Conservation (phyloP, 2,797 vertebrate species). For the Siniperca obscura region DNA sequence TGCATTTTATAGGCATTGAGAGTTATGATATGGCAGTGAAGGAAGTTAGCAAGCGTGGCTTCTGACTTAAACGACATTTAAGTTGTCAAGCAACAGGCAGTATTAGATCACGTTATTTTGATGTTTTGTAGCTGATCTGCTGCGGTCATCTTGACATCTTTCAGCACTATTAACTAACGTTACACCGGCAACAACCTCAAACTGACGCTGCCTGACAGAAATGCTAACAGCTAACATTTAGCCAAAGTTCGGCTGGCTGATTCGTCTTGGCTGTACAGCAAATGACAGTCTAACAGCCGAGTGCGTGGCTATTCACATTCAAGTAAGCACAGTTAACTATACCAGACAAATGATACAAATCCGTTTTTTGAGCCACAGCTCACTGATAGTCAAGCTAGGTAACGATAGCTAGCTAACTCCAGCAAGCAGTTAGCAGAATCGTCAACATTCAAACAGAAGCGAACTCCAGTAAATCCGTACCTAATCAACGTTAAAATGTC, state of each 20-base stretch:
- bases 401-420: conserved; percentile 59
- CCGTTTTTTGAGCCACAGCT: background rate
- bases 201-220: background rate
- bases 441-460: conserved; percentile 45
- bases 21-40: background rate
- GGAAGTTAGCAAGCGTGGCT: conserved; percentile 26
- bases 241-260: conserved; percentile 30
- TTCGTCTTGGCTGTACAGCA: background rate
- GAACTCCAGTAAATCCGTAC: background rate
- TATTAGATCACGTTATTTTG: too few relatives aligned
- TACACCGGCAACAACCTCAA: background rate
- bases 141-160: background rate
- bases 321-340: background rate
- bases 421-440: conserved; percentile 57
- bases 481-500: background rate
- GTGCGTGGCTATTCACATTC: fast-evolving
- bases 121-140: background rate
- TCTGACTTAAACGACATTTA: background rate
- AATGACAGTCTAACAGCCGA: conserved; percentile 26
- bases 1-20: background rate
- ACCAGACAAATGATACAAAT: background rate
- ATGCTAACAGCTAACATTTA: conserved; percentile 48
- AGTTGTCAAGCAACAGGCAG: background rate
- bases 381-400: conserved; percentile 36
- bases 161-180: background rate